These are phyloP conservation scores for Cephalopachus bancanus DNA, from an alignment of 2,797 vertebrate genomes.

Conservation along the genomic window DNA sequence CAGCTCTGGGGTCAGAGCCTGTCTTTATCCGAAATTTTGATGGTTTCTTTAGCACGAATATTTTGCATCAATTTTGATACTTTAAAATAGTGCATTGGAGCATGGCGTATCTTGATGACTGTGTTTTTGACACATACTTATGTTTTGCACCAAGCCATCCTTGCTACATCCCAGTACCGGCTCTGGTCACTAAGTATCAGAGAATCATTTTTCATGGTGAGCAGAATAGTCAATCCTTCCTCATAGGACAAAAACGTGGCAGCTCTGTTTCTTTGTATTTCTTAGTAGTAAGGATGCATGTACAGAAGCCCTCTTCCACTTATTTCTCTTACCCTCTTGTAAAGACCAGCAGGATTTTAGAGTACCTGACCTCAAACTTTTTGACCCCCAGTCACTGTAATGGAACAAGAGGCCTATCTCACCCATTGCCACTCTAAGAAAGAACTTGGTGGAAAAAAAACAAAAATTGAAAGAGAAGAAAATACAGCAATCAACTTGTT, in stretches of 20 bases:
- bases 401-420: background rate
- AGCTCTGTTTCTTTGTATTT: conserved; percentile 18
- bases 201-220: background rate
- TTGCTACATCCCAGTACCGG: background rate
- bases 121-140: background rate
- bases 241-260: background rate
- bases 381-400: background rate
- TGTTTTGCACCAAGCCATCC: background rate
- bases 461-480: conserved; percentile 30
- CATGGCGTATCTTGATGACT: background rate
- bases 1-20: background rate
- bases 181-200: background rate
- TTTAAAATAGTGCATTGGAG: conserved; percentile 30
- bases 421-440: background rate
- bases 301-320: background rate
- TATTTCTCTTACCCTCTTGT: background rate
- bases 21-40: background rate
- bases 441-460: conserved; percentile 38
- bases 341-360: background rate
- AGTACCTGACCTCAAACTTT: background rate
- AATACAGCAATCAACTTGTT: background rate
- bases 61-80: conserved; percentile 44
- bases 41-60: conserved; percentile 16
- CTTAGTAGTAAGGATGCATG: background rate
- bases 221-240: background rate